Conservation (phyloP, 1,140 invertebrate genomes). For the Drosophila oshimai region DNA sequence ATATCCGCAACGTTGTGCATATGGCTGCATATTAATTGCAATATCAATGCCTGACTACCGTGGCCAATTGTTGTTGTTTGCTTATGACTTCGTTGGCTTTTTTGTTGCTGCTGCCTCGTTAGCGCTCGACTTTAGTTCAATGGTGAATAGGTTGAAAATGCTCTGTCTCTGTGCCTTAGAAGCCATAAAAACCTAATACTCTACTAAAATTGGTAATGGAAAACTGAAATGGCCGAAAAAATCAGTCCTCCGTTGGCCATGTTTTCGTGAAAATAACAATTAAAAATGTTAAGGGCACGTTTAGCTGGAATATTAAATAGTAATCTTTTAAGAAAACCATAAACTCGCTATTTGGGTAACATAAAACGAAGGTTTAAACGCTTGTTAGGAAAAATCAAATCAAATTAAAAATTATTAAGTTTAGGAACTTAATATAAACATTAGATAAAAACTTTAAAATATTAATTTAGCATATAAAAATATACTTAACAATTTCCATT, state of each 20-base stretch:
- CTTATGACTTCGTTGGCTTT: constrained; percentile 9
- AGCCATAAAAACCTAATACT: constrained; percentile 29
- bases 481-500: too few species aligned
- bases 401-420: too few species aligned
- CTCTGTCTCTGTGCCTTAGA: not conserved
- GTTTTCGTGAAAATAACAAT: not conserved
- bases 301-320: not conserved
- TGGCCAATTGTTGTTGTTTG: constrained; percentile 54
- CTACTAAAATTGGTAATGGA: constrained; percentile 2
- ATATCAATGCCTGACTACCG: constrained; percentile 67
- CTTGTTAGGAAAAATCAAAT: too few species aligned
- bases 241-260: not conserved
- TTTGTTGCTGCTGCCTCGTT: constrained; percentile 51
- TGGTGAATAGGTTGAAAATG: constrained; percentile 20
- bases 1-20: constrained; percentile 21
- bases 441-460: too few species aligned
- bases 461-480: too few species aligned
- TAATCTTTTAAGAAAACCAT: not conserved
- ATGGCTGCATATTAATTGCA: constrained; percentile 66
- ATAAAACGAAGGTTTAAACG: too few species aligned
- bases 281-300: not conserved
- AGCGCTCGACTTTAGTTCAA: constrained; percentile 50
- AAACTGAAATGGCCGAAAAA: not conserved
- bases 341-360: not conserved
- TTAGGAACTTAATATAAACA: too few species aligned